Conservation (phyloP, 2,888 invertebrate genomes). For the Temnothorax rugatulus region DNA sequence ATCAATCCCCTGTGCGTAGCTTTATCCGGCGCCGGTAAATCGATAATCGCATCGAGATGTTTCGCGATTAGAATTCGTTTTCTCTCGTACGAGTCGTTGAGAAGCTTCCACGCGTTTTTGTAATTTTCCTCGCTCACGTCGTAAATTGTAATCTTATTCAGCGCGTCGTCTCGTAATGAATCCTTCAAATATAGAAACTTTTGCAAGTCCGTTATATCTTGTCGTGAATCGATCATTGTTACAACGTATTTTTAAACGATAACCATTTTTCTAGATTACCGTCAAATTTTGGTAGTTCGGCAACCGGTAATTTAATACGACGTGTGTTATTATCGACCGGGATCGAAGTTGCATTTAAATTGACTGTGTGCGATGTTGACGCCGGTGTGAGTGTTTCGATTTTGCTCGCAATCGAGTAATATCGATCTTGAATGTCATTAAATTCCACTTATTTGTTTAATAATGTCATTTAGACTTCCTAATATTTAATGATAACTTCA, state of each 20-base stretch:
- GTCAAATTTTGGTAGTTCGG: no score
- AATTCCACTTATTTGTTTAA: no score
- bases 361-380: background rate
- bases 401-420: background rate
- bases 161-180: background rate
- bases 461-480: no score
- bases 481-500: no score
- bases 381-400: background rate
- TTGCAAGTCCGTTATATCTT: background rate
- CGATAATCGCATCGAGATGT: background rate
- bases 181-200: background rate
- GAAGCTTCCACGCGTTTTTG: background rate
- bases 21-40: accelerated
- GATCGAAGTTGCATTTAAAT: background rate
- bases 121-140: background rate
- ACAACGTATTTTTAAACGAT: no score
- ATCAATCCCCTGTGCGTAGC: background rate
- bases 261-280: no score
- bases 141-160: background rate
- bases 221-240: no score
- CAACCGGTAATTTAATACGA: no score
- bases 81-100: background rate
- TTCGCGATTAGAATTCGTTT: no score
- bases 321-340: background rate
- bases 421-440: no score